Evolutionary conservation across 2,888 invertebrate genomes (phyloP), one percentile per base, ranked within the genome.

Genomic region (Baccha elongata): DNA sequence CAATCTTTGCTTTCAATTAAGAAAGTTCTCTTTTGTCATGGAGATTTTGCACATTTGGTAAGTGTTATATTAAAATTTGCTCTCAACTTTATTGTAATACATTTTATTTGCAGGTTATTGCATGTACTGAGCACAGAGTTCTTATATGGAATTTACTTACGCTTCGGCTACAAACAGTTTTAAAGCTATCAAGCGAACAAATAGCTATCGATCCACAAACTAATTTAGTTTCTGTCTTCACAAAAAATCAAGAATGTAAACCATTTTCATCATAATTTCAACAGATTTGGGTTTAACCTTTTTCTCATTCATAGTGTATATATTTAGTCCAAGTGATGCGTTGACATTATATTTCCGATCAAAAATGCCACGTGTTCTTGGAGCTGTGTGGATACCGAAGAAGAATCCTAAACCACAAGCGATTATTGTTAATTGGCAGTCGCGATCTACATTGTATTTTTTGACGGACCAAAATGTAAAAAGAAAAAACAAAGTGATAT

Each of bases 121-220:
- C 88, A 5, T 90, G 90, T 62, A 93, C 93, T 0, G 87, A 91
- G 4, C 87, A 91, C 13, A 92, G 93, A 76, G 87, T 95, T 3
- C 91, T 92, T 35, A 93, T 94, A 26, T 95, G 95, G 95, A 94
- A 95, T 89, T 88, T 95, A 40, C 89, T 94, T 72, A 93, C 93
- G 1, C 89, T 94, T 11, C 91, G 92, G 23, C 89, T 95, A 84
- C 90, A 91, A 35, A 94, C 95, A 93, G 92, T 91, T 53, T 86
- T 91, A 0, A 91, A 90, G 71, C 73, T 91, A 2, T 89, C 90
- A 6, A 88, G 89, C 5, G 81, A 87, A 4, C 88, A 89, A 62
- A 84, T 91, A 53, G 90, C 91, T 11, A 93, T 94, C 32, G 95
- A 96, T 91, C 92, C 93, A 2, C 88, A 91, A 15, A 93, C 94